A percentile compares a stretch with the other conserved stretches of the same genome.
These are phyloP conservation scores for Temnothorax curvispinosus DNA, from an alignment of 1,140 invertebrate genomes.

Conservation along the genomic window DNA sequence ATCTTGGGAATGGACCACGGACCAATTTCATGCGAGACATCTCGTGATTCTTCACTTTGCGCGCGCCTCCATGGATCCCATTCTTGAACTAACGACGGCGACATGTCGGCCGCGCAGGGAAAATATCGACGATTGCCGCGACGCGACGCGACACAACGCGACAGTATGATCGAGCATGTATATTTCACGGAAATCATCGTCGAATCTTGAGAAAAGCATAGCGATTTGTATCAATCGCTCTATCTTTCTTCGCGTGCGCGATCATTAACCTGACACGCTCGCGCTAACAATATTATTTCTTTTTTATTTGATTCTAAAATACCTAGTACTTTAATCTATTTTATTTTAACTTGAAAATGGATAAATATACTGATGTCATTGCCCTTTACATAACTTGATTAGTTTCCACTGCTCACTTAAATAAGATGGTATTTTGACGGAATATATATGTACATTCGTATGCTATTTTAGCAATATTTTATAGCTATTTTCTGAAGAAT, in stretches of 20 bases:
- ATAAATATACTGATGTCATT: neutral
- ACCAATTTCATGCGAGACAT: conserved; percentile 67
- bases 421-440: neutral
- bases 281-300: neutral
- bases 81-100: conserved; percentile 55
- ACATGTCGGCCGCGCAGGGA: conserved; percentile 48
- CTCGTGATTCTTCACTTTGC: conserved; percentile 73
- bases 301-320: neutral
- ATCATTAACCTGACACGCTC: neutral
- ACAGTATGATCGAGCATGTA: conserved; percentile 7
- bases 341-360: no score
- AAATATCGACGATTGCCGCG: conserved; percentile 59
- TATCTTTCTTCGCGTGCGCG: neutral
- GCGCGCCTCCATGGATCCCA: conserved; percentile 52
- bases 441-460: neutral
- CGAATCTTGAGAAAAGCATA: neutral
- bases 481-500: neutral
- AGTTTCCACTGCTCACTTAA: neutral
- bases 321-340: neutral
- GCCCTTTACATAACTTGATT: neutral
- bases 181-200: conserved; percentile 31
- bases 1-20: conserved; percentile 59
- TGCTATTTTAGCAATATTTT: neutral
- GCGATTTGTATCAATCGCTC: conserved; percentile 32
- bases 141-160: neutral